Percentiles rank a stretch among this genome's conserved stretches.
phyloP scores from a whole-genome alignment of 2,888 invertebrate species.

The Malacosoma neustria region DNA sequence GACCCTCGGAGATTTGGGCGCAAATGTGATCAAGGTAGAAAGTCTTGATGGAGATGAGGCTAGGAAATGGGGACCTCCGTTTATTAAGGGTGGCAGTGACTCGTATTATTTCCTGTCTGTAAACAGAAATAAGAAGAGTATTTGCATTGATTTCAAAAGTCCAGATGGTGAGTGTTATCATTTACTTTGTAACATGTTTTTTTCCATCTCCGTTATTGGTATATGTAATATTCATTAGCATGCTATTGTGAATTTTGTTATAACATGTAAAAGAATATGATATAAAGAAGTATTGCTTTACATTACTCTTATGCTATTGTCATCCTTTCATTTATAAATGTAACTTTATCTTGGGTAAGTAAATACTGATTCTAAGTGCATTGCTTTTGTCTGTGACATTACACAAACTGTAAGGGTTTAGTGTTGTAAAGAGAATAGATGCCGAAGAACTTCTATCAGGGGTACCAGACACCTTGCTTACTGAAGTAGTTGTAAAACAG shows the following conservation, averaged over 20 bases:
- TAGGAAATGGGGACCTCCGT: constrained; percentile 95
- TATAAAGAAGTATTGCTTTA: no score
- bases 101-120: constrained; percentile 89
- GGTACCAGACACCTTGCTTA: no score
- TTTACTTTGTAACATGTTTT: neutral
- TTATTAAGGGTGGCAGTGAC: constrained; percentile 77
- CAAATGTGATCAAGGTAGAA: constrained; percentile 95
- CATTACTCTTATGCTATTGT: no score
- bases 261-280: no score
- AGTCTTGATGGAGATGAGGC: constrained; percentile 89
- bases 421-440: no score
- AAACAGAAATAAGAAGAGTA: constrained; percentile 96
- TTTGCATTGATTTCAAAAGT: constrained; percentile 89
- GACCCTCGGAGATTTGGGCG: constrained; percentile 94
- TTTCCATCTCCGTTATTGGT: neutral
- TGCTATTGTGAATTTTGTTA: neutral
- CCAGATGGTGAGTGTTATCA: constrained; percentile 67
- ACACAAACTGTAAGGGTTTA: no score
- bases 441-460: no score
- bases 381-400: no score
- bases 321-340: no score
- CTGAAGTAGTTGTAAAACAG: no score
- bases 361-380: no score
- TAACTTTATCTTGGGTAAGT: no score
- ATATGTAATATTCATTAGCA: neutral